Conservation (phyloP, 1,140 invertebrate genomes). For the Amphibalanus amphitrite region DNA sequence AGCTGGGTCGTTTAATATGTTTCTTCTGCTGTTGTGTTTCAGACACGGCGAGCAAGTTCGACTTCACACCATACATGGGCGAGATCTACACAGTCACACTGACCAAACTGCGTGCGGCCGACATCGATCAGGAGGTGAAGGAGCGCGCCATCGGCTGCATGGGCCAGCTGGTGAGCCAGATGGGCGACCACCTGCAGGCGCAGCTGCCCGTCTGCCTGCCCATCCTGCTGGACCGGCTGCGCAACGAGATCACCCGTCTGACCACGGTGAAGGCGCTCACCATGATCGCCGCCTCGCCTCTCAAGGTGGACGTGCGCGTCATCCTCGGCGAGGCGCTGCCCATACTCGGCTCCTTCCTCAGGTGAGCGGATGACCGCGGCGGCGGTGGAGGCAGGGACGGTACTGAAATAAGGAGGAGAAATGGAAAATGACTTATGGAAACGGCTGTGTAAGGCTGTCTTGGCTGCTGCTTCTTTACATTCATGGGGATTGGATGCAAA, state of each 20-base stretch:
- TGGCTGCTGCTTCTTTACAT: too few species aligned
- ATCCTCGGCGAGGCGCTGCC: slow-evolving; percentile 78
- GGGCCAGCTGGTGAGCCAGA: slow-evolving; percentile 82
- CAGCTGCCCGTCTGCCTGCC: slow-evolving; percentile 73
- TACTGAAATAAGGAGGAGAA: too few species aligned
- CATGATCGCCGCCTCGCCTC: slow-evolving; percentile 75
- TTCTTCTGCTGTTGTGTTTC: too few species aligned
- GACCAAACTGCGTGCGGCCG: slow-evolving; percentile 69
- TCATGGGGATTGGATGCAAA: too few species aligned
- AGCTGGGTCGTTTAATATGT: too few species aligned
- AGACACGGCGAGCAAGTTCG: slow-evolving; percentile 29
- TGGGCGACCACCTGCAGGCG: slow-evolving; percentile 59
- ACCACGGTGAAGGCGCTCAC: slow-evolving; percentile 92
- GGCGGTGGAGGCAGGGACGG: too few species aligned
- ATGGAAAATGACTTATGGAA: too few species aligned
- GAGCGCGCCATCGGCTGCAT: slow-evolving; percentile 93
- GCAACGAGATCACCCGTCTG: slow-evolving; percentile 90
- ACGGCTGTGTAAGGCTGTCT: too few species aligned
- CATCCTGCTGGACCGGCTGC: slow-evolving; percentile 79
- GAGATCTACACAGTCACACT: slow-evolving; percentile 73
- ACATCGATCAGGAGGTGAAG: slow-evolving; percentile 97
- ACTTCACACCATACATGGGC: slow-evolving; percentile 57
- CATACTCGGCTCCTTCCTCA: slow-evolving; percentile 75
- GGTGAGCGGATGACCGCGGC: neutral
- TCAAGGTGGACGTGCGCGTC: slow-evolving; percentile 66